Percentiles rank a stretch among this genome's conserved stretches.
These are phyloP conservation scores for Eudorcas thomsonii DNA, from an alignment of 2,113 vertebrate species.

Conservation along the genomic window DNA sequence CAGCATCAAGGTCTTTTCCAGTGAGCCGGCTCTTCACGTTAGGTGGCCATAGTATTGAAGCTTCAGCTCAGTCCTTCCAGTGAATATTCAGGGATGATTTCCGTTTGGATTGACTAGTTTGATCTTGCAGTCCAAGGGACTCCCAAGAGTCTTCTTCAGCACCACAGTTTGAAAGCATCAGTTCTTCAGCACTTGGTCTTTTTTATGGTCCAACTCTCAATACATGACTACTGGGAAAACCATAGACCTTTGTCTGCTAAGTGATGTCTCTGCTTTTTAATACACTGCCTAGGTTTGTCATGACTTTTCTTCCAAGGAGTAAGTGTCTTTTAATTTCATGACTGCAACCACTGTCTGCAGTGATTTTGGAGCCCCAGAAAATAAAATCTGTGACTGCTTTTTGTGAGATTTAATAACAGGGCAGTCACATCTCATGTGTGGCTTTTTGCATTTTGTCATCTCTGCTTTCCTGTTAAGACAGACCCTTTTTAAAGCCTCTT, in stretches of 20 bases:
- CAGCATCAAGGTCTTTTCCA: not conserved
- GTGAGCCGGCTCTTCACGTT: accelerated
- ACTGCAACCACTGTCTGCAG: not conserved
- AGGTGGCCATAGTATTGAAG: not conserved
- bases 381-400: not conserved
- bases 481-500: not conserved
- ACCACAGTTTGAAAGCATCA: not conserved
- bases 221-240: not conserved
- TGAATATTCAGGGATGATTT: not conserved
- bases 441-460: not conserved
- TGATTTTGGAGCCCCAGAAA: not conserved
- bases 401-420: not conserved
- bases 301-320: not conserved
- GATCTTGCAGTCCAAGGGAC: not conserved
- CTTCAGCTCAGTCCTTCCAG: not conserved
- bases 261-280: not conserved
- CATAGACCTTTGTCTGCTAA: not conserved
- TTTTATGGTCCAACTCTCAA: not conserved
- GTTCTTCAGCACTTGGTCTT: not conserved
- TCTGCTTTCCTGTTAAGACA: not conserved
- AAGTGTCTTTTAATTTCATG: not conserved
- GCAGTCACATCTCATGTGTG: not conserved
- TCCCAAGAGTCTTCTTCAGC: not conserved
- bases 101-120: not conserved
- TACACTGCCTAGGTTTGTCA: not conserved